Evolutionary conservation across 2,888 invertebrate species (phyloP), one percentile per base, ranked within the genome.

Genomic region (Cephus pygmeus): DNA sequence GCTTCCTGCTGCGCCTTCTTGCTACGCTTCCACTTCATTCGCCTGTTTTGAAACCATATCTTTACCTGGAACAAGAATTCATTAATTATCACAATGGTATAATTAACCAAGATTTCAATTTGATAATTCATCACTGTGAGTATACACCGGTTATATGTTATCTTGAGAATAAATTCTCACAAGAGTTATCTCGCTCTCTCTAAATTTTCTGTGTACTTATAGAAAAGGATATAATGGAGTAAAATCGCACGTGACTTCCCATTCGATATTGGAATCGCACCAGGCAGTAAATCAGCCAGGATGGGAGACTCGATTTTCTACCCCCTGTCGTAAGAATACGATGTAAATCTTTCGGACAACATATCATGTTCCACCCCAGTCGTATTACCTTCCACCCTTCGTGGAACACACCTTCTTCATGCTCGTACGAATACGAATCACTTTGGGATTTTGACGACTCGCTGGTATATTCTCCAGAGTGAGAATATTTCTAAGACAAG

Each of bases 21-120:
- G 83, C 98, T 98, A 15, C 99, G 93, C 91, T 99, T 99, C 98
- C 98, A 98, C 91, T 99, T 99, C 99, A 99, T 99, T 86, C 99
- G 95, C 75, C 99, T 94, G 92, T 99, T 99, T 94, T 99, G 99
- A 92, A 99, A 99, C 99, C 98, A 98, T 87, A 98, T 98, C 94
- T 98, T 98, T 82, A 98, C 98, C 97, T 98, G 94, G 9, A 84
- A 84, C 15, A 87, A 88, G 56, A 56, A 56, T 23, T 9, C 23
- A 9, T 23, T 31, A 30, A 69, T 68, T 69, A 76, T 69, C 69
- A 35, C 35, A 6, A 33, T 2, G 11, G 35, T 69, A 23, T 23
- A 0, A 56, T 56, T 23, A 23, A 23, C 2, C 15, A 1, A 9
- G 6, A 56, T 23, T 23, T 56, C 2, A 56, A 56, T 56, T 56